Base-by-base conservation (phyloP, 1,140 invertebrate genomes). In the Portunus trituberculatus region DNA sequence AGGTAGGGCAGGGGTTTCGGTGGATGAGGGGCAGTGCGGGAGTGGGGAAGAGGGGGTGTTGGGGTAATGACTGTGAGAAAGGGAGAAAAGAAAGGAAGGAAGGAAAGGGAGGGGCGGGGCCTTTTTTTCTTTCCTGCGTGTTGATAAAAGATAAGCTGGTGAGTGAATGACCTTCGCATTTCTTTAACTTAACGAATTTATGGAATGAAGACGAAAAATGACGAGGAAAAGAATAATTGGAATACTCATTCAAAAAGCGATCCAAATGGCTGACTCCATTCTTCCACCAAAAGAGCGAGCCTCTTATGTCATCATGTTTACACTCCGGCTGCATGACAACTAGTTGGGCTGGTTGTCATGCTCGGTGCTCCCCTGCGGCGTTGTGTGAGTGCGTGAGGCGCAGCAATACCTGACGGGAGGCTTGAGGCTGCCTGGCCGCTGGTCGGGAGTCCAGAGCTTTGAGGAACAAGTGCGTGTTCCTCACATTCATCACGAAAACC, bases 401-500 rank as follows among this genome's bases (percentile, higher is more conserved):
- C 67, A 2, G 20, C 1, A 7, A 76, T n/a, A 76, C 20, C 67
- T n/a, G 20, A 1, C 52, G 67, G 12, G 67, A n/a, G 20, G 67
- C 6, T 12, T 76, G 67, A 76, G 67, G 0, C 67, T n/a, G 67
- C 67, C 10, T 12, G 67, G 67, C 67, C 20, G 20, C 52, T 76
- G n/a, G 20, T 8, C 1, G 67, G n/a, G 67, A 8, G 67, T 59
- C 4, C 67, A 76, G 67, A 8, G 20, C 67, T 7, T 25, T 8
- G 20, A 76, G 25, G 67, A 20, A n/a, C 20, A 25, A n/a, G 67
- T 76, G 67, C 6, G n/a, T 8, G 67, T 8, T 25, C 67, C n/a
- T 76, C 67, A 76, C 67, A 76, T 76, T 76, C 67, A 76, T 76
- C 67, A 76, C 67, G 67, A n/a, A 25, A 76, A n/a, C 67, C 67